A percentile compares a stretch with the other conserved stretches of the same genome.
phyloP scores from a whole-genome alignment of 2,888 invertebrate species.

The Sarcophaga caerulescens region DNA sequence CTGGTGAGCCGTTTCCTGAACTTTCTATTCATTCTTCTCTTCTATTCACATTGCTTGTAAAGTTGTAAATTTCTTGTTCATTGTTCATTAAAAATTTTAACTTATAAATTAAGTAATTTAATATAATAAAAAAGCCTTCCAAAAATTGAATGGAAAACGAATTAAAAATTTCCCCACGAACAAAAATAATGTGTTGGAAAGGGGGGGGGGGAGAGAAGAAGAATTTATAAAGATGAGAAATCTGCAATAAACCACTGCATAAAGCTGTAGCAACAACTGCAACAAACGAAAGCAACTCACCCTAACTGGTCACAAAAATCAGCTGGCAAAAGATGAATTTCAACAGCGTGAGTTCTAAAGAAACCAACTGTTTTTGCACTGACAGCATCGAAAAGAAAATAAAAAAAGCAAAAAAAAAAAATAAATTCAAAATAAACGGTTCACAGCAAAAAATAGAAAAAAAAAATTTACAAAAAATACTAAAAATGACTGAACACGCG shows the following conservation, averaged over 20 bases:
- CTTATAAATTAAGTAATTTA: slow-evolving; percentile 52
- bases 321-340: slow-evolving; percentile 24
- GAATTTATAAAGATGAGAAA: background rate
- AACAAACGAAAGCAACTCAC: slow-evolving; percentile 19
- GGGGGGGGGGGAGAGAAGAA: background rate
- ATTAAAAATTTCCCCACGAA: too few species aligned
- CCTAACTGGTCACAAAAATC: slow-evolving; percentile 32
- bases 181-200: background rate
- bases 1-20: background rate
- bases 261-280: slow-evolving; percentile 17
- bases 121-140: slow-evolving; percentile 31
- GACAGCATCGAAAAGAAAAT: background rate
- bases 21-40: too few species aligned
- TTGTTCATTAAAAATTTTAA: slow-evolving; percentile 4
- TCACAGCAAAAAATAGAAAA: background rate
- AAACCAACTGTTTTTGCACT: slow-evolving; percentile 40
- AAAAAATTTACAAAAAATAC: slow-evolving; percentile 10
- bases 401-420: slow-evolving; percentile 18
- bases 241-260: slow-evolving; percentile 12
- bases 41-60: background rate
- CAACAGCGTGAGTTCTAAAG: slow-evolving; percentile 27
- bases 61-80: background rate
- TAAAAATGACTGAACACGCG: slow-evolving; percentile 57
- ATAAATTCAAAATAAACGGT: background rate
- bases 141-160: slow-evolving; percentile 4